Evolutionary conservation across 2,113 vertebrate species (phyloP), one percentile per base, ranked within the genome.

Genomic region (Chauna torquata): DNA sequence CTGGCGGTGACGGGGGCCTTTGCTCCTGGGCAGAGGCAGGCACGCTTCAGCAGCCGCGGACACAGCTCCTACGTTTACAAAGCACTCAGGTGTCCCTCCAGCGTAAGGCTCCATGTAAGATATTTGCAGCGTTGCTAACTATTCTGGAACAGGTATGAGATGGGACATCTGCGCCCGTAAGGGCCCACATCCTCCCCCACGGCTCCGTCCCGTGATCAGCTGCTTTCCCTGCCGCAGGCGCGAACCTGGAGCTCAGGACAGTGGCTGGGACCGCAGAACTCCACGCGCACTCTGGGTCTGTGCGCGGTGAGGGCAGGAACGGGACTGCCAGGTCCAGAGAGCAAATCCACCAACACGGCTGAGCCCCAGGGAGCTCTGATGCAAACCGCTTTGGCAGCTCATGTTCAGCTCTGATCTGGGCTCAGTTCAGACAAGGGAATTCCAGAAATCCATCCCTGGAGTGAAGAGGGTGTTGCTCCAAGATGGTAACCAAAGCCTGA

Each of bases 81-180:
- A 71, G 44, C 34, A 14, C 8, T 36, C 25, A 19, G 40, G 50
- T 3, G 12, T 30, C 52, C 58, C 52, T 68, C 0, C 0, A 82
- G 32, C 19, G 2, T 8, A 12, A 17, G 40, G 78, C 14, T 23
- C 24, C 61, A 12, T 7, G 38, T 30, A 19, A 0, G 1, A 50
- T 6, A 23, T 6, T 38, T 52, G 19, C 27, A 13, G 38, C 6
- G 2, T 11, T 17, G 77, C 38, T 27, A 12, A 13, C 12, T 40
- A 42, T 6, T 34, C 62, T 10, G 25, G 18, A 45, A 42, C 9
- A 58, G 42, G 61, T 57, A 36, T 8, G 22, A 34, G 15, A 34
- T 0, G 6, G 30, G 55, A 15, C 11, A 42, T 4, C 3, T 2
- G 13, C 30, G 70, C 62, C 84, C 8, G 8, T 28, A 34, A 64